phyloP scores from a whole-genome alignment of 2,888 invertebrate species.

The Colletes collaris region DNA sequence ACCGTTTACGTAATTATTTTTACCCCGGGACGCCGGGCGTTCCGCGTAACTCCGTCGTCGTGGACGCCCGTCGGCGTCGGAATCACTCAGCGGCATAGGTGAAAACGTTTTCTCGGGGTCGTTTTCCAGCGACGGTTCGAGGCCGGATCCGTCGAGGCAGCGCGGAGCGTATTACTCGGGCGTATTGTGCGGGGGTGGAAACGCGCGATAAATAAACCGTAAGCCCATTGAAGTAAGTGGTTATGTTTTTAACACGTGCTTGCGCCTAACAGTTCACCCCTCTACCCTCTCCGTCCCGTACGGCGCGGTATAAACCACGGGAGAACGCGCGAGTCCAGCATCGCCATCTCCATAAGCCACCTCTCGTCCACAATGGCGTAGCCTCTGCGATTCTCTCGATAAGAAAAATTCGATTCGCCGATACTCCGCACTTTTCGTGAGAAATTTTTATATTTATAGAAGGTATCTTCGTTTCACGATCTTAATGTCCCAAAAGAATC shows the following conservation, averaged over 20 bases:
- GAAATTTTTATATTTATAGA: too few relatives aligned
- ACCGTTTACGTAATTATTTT: slow-evolving; percentile 30
- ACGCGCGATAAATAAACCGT: slow-evolving; percentile 75
- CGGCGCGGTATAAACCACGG: slow-evolving; percentile 45
- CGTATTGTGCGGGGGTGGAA: slow-evolving; percentile 46
- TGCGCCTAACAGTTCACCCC: slow-evolving; percentile 63
- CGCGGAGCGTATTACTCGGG: slow-evolving; percentile 44
- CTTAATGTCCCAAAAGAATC: too few relatives aligned
- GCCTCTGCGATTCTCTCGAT: background rate
- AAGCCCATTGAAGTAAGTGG: slow-evolving; percentile 78
- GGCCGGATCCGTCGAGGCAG: slow-evolving; percentile 8
- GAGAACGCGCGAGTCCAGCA: slow-evolving; percentile 48
- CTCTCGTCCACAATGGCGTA: slow-evolving; percentile 57
- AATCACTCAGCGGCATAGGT: slow-evolving; percentile 56
- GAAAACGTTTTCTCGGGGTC: slow-evolving; percentile 34
- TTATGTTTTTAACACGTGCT: slow-evolving; percentile 81
- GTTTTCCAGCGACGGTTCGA: slow-evolving; percentile 2
- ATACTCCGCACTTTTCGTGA: too few relatives aligned
- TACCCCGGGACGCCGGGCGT: slow-evolving; percentile 19
- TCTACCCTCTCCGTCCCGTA: slow-evolving; percentile 32
- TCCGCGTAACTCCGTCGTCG: slow-evolving; percentile 59
- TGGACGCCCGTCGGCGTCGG: slow-evolving; percentile 27
- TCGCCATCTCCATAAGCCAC: slow-evolving; percentile 62
- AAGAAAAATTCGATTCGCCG: too few relatives aligned
- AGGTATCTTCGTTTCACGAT: too few relatives aligned